Evolutionary conservation across 2,888 invertebrate species (phyloP).

Genomic region (Diarsia dahlii): DNA sequence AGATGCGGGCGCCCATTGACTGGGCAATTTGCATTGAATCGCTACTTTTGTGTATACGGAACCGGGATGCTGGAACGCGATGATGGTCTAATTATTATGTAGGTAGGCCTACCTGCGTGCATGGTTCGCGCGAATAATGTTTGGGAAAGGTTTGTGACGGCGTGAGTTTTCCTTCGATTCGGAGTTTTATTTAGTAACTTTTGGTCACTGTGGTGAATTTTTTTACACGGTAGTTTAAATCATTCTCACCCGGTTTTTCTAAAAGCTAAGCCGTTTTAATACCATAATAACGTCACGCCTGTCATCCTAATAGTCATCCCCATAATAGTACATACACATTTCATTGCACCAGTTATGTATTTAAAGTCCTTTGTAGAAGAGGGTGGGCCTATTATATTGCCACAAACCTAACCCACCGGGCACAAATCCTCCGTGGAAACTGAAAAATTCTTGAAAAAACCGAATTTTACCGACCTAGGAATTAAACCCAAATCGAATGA

Average conservation of each 20-base stretch:
- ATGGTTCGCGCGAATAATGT: slow-evolving; percentile 48
- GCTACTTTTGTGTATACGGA: slow-evolving; percentile 82
- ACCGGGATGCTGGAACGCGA: slow-evolving; percentile 69
- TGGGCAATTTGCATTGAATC: slow-evolving; percentile 84
- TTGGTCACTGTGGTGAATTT: neutral
- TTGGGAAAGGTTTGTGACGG: slow-evolving; percentile 12
- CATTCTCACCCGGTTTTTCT: neutral
- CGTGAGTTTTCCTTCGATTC: neutral
- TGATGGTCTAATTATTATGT: slow-evolving; percentile 78
- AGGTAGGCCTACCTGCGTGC: slow-evolving; percentile 35
- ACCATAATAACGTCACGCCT: too few species aligned
- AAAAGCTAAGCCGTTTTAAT: neutral
- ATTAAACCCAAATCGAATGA: too few species aligned
- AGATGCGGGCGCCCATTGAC: slow-evolving; percentile 85
- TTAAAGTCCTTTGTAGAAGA: too few species aligned
- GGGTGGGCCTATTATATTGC: too few species aligned
- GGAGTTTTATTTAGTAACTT: slow-evolving; percentile 4
- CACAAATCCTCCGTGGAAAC: too few species aligned
- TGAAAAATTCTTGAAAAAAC: too few species aligned
- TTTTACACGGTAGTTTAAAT: neutral
- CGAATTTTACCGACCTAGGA: too few species aligned
- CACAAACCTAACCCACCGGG: too few species aligned
- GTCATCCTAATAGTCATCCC: too few species aligned
- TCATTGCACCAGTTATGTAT: too few species aligned
- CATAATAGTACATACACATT: too few species aligned